Conservation (phyloP, 2,888 invertebrate genomes). For the Rhimphoctona megacephalus region DNA sequence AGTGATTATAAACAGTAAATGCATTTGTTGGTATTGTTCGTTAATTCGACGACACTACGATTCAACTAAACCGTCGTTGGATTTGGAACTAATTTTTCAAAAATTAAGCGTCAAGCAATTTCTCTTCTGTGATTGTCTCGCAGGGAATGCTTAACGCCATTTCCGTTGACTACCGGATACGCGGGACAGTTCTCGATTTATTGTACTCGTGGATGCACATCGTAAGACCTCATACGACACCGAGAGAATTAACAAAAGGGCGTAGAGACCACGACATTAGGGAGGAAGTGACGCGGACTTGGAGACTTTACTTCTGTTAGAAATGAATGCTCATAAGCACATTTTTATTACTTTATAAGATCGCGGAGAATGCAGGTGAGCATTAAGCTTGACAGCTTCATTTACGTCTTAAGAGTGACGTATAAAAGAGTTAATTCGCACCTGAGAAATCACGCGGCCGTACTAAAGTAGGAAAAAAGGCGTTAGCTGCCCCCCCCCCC, state of each 20-base stretch:
- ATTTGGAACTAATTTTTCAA: background rate
- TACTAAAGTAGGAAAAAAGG: conserved; percentile 45
- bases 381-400: conserved; percentile 64
- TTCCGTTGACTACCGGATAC: conserved; percentile 41
- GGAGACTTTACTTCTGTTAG: background rate
- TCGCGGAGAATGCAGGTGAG: conserved; percentile 16
- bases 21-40: too few species aligned
- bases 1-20: too few species aligned
- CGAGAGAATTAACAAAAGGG: conserved; percentile 2
- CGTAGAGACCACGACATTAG: background rate
- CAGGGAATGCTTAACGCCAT: background rate
- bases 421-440: conserved; percentile 71
- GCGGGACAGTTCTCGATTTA: conserved; percentile 46
- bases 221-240: conserved; percentile 19
- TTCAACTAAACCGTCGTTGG: background rate
- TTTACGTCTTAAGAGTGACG: conserved; percentile 58
- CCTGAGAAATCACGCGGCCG: conserved; percentile 65
- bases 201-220: conserved; percentile 39
- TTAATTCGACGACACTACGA: too few species aligned
- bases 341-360: conserved; percentile 11
- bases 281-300: background rate
- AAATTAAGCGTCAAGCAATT: background rate
- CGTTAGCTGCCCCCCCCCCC: background rate
- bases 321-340: background rate
- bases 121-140: background rate